Conservation (phyloP, 2,888 invertebrate species). For the Plebejus melissa region DNA sequence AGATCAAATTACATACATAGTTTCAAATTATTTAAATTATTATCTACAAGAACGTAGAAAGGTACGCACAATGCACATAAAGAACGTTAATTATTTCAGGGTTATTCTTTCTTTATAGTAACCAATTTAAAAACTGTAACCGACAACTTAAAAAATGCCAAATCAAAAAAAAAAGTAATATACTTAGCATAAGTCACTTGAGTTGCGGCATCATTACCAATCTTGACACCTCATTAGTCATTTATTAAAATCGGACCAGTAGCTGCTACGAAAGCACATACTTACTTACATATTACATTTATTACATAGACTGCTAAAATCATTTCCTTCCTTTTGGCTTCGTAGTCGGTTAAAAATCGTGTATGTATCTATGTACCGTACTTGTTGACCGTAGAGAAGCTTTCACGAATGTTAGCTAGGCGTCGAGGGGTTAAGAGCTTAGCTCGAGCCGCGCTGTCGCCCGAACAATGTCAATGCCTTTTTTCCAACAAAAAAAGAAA, state of each 20-base stretch:
- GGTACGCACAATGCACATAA: not conserved
- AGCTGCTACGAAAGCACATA: too few relatives aligned
- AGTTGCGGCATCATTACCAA: too few relatives aligned
- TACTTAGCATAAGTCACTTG: too few relatives aligned
- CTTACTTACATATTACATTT: too few relatives aligned
- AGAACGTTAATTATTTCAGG: too few relatives aligned
- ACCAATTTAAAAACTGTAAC: too few relatives aligned
- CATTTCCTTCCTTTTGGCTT: not conserved
- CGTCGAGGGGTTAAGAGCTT: constrained; percentile 69
- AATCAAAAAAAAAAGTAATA: too few relatives aligned
- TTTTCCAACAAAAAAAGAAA: constrained; percentile 35
- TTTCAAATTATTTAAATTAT: not conserved
- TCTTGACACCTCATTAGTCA: too few relatives aligned
- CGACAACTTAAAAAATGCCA: too few relatives aligned
- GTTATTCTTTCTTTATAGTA: too few relatives aligned
- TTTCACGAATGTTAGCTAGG: constrained; percentile 60
- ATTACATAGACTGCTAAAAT: not conserved
- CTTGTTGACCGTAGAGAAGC: constrained; percentile 49
- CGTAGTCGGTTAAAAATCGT: not conserved
- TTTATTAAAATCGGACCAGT: too few relatives aligned
- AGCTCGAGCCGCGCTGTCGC: constrained; percentile 48
- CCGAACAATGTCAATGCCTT: constrained; percentile 57
- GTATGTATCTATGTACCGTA: constrained; percentile 34
- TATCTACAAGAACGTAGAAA: not conserved
- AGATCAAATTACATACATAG: not conserved